Percentiles rank a stretch among this genome's conserved stretches.
Conservation (phyloP, 1,140 invertebrate species). For the Dendroctonus valens region DNA sequence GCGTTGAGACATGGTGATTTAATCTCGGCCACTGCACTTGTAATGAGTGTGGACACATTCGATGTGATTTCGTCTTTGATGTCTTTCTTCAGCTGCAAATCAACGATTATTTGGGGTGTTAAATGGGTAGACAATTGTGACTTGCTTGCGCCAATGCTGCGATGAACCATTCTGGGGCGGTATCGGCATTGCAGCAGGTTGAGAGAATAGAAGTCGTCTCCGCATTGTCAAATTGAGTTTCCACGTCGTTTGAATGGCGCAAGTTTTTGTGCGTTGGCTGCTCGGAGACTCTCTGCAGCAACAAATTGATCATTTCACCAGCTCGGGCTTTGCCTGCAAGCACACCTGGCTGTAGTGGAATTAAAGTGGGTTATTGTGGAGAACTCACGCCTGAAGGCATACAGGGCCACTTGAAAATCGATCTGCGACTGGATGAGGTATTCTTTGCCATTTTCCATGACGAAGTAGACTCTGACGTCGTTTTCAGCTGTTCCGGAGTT, state of each 20-base stretch:
- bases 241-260: constrained; percentile 39
- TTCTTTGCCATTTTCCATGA: constrained; percentile 43
- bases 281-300: constrained; percentile 40
- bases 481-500: constrained; percentile 45
- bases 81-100: constrained; percentile 42
- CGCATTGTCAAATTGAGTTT: constrained; percentile 38
- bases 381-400: constrained; percentile 40
- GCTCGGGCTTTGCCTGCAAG: constrained; percentile 37
- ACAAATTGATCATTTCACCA: constrained; percentile 44
- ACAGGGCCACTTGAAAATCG: constrained; percentile 46
- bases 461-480: constrained; percentile 46
- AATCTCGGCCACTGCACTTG: constrained; percentile 15
- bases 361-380: not conserved
- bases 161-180: constrained; percentile 47
- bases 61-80: constrained; percentile 37
- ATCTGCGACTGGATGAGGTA: constrained; percentile 43
- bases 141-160: constrained; percentile 38
- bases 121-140: not conserved
- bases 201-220: constrained; percentile 25
- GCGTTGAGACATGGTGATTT: constrained; percentile 25
- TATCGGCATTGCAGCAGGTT: constrained; percentile 23
- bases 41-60: constrained; percentile 24
- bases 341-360: not conserved
- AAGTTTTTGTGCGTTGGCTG: constrained; percentile 22
- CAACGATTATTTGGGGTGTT: not conserved